Conservation (phyloP, 2,113 vertebrate species). For the Asarcornis scutulata region DNA sequence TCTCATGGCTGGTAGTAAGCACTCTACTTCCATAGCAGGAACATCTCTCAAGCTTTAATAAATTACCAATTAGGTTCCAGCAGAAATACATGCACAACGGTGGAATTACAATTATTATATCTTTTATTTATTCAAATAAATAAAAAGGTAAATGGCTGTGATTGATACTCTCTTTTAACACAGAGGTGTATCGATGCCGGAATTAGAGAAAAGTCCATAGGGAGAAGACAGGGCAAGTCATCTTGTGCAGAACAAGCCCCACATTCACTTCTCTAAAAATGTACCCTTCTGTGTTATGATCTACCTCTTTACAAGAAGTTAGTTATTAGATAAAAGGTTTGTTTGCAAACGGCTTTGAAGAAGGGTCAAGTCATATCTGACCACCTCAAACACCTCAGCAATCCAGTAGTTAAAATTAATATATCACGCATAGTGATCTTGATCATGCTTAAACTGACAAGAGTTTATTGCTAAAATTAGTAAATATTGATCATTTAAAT, state of each 20-base stretch:
- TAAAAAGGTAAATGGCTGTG: background rate
- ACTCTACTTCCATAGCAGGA: background rate
- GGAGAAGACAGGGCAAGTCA: background rate
- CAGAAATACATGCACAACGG: background rate
- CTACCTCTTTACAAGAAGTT: background rate
- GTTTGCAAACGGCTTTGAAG: background rate
- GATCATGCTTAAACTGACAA: background rate
- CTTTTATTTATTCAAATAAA: constrained; percentile 21
- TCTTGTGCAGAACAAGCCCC: background rate
- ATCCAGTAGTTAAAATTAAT: background rate
- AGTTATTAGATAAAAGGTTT: background rate
- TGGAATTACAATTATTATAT: background rate
- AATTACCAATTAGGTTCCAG: background rate
- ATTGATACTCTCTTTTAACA: background rate
- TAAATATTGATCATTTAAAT: background rate
- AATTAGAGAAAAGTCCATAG: background rate
- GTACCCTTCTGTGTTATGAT: background rate
- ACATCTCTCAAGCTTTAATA: background rate
- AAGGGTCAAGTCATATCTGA: background rate
- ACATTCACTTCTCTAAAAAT: background rate
- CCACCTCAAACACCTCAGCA: background rate
- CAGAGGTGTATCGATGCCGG: background rate
- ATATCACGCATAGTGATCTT: background rate
- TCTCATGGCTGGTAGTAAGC: background rate
- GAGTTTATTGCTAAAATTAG: background rate